These are phyloP conservation scores for Trichonephila inaurata DNA, from an alignment of 1,140 invertebrate species.

Conservation along the genomic window DNA sequence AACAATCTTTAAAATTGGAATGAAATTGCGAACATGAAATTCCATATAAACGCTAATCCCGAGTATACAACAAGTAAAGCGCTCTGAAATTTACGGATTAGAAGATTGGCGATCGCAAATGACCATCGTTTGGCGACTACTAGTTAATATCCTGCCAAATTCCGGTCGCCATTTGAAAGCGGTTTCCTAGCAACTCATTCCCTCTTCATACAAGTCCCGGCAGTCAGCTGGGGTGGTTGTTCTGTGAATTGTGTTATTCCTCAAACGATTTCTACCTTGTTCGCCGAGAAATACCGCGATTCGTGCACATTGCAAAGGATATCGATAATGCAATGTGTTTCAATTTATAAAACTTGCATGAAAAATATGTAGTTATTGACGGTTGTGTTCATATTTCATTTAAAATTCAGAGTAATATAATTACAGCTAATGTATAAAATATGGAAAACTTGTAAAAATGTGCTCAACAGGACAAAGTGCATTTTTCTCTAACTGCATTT, in stretches of 20 bases:
- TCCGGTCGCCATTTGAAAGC: constrained; percentile 24
- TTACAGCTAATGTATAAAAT: not conserved
- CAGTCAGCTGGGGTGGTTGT: constrained; percentile 33
- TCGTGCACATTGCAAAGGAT: not conserved
- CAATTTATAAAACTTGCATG: not conserved
- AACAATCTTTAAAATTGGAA: not conserved
- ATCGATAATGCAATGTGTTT: not conserved
- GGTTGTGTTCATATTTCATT: no score
- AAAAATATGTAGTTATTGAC: not conserved
- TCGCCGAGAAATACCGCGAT: not conserved
- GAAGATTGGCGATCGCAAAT: constrained; percentile 34
- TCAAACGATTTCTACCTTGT: not conserved
- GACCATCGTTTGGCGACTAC: constrained; percentile 44
- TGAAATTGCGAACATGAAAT: not conserved
- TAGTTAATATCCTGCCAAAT: constrained; percentile 52
- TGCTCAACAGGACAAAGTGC: not conserved
- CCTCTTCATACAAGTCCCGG: constrained; percentile 43
- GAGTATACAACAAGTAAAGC: not conserved
- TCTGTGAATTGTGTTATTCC: not conserved
- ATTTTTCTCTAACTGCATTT: not conserved
- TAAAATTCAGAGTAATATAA: no score
- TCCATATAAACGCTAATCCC: not conserved
- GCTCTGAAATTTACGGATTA: not conserved
- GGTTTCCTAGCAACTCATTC: constrained; percentile 65
- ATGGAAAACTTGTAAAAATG: not conserved